Conservation (phyloP, 2,113 vertebrate genomes). For the Oncorhynchus mykiss region DNA sequence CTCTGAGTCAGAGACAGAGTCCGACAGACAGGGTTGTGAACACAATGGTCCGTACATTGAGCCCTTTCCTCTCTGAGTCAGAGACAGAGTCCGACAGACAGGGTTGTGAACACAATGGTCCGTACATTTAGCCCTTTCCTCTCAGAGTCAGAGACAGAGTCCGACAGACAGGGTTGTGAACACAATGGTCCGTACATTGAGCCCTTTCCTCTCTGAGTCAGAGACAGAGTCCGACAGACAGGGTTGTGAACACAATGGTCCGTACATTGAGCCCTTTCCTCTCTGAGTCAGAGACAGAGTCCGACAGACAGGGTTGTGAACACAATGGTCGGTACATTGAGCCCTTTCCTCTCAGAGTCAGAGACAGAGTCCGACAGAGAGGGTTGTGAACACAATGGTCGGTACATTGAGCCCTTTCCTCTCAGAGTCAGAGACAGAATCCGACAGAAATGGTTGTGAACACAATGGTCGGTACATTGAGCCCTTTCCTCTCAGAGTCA, state of each 20-base stretch:
- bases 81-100: conserved; percentile 29
- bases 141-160: too few species aligned
- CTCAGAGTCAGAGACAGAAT: conserved; percentile 21
- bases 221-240: conserved; percentile 23
- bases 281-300: conserved; percentile 24
- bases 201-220: too few species aligned
- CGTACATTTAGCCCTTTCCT: too few species aligned
- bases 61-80: conserved; percentile 33
- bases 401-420: too few species aligned
- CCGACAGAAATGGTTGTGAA: conserved; percentile 23
- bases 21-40: conserved; percentile 23
- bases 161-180: too few species aligned
- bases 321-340: too few species aligned
- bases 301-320: conserved; percentile 19
- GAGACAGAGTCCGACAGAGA: too few species aligned
- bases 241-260: conserved; percentile 19
- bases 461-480: conserved; percentile 6
- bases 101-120: background rate
- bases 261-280: conserved; percentile 32
- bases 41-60: conserved; percentile 6
- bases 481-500: conserved; percentile 33
- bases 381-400: too few species aligned
- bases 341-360: too few species aligned
- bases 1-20: conserved; percentile 22
- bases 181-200: too few species aligned